Conservation (phyloP, 2,113 vertebrate species). For the Tachuris rubrigastra region DNA sequence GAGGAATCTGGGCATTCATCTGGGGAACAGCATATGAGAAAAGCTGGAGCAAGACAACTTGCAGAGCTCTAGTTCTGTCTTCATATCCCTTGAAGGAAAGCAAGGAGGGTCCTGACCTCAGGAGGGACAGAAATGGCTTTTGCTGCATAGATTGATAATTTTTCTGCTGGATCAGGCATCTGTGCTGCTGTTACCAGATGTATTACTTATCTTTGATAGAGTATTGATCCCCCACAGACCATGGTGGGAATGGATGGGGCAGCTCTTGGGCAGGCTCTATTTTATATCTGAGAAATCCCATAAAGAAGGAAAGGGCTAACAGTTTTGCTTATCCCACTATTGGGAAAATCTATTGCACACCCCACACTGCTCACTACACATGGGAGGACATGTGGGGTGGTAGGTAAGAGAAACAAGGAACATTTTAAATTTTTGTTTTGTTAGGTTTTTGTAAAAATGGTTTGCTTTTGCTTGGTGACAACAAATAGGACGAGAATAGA, state of each 20-base stretch:
- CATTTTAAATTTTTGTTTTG: not conserved
- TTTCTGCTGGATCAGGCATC: not conserved
- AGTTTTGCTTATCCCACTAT: not conserved
- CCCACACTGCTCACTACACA: rapidly evolving
- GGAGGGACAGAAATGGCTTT: not conserved
- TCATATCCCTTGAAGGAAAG: not conserved
- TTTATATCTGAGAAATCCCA: not conserved
- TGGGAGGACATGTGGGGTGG: not conserved
- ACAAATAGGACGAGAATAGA: not conserved
- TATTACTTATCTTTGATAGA: not conserved
- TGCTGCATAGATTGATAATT: not conserved
- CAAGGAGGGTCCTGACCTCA: not conserved
- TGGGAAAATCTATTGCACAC: not conserved
- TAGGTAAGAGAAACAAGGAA: not conserved
- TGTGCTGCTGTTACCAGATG: not conserved
- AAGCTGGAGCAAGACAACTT: not conserved
- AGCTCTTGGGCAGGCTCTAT: not conserved
- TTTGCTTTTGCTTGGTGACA: not conserved
- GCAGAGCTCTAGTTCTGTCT: not conserved
- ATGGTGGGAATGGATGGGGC: not conserved
- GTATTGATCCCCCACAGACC: not conserved
- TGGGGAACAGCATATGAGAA: not conserved
- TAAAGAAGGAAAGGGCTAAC: not conserved
- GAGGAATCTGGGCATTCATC: not conserved
- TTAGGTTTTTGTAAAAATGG: not conserved